These are phyloP conservation scores for Pachyseris speciosa DNA, from an alignment of 64 coral and sea anemone species.

Conservation along the genomic window DNA sequence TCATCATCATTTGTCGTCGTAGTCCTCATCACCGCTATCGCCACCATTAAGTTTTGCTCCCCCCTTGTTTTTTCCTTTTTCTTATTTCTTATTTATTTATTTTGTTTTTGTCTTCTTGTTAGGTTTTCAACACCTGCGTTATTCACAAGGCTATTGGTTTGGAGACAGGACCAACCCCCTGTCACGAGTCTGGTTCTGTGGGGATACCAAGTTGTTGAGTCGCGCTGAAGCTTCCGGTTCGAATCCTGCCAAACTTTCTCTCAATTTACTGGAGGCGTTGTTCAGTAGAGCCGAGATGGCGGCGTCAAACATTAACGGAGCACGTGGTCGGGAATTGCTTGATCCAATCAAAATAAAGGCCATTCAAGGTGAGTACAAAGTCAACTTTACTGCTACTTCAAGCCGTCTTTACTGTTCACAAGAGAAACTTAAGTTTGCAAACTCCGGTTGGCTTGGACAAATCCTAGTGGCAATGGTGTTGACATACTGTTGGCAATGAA, in stretches of 20 bases:
- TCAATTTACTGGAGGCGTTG: conserved; percentile 86
- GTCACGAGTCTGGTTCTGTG: conserved; percentile 88
- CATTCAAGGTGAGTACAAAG: conserved; percentile 71
- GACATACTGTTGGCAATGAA: no score
- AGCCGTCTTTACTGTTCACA: background rate
- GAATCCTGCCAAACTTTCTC: conserved; percentile 90
- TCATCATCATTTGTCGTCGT: no score
- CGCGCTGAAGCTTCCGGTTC: conserved; percentile 82
- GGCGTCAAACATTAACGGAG: conserved; percentile 90
- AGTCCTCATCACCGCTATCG: no score
- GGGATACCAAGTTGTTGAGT: conserved; percentile 77
- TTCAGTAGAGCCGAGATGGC: conserved; percentile 95
- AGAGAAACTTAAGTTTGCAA: background rate
- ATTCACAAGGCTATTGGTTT: conserved; percentile 83
- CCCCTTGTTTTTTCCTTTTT: background rate
- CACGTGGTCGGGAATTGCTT: conserved; percentile 85
- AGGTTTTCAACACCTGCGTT: conserved; percentile 54
- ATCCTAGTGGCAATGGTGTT: no score
- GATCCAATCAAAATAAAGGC: conserved; percentile 96
- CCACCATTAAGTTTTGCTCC: no score
- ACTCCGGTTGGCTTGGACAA: no score
- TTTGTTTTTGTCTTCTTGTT: no score
- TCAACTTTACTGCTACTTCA: background rate
- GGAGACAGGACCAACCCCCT: conserved; percentile 66
- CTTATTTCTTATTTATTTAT: no score